phyloP scores from a whole-genome alignment of 2,888 invertebrate species.

The Spicauda simplicius region DNA sequence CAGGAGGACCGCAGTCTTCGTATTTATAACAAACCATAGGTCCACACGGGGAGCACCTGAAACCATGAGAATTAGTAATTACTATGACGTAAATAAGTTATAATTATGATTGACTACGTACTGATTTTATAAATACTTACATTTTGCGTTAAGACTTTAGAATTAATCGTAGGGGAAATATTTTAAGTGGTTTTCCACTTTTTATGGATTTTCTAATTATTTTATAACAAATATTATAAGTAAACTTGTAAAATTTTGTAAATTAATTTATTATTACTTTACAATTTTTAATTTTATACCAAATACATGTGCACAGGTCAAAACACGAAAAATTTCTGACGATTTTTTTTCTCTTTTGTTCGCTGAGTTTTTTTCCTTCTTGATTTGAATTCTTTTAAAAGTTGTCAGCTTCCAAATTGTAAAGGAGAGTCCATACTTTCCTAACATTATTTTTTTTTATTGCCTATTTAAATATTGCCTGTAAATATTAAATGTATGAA shows the following conservation, averaged over 20 bases:
- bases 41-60: slow-evolving; percentile 79
- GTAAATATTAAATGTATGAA: too few relatives aligned
- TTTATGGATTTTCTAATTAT: slow-evolving; percentile 46
- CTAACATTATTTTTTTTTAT: background rate
- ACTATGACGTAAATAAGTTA: too few relatives aligned
- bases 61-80: slow-evolving; percentile 33
- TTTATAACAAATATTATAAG: slow-evolving; percentile 36
- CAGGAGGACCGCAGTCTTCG: slow-evolving; percentile 80
- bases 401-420: slow-evolving; percentile 37
- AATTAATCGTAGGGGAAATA: slow-evolving; percentile 40
- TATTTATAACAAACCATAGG: slow-evolving; percentile 82
- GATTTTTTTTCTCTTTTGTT: slow-evolving; percentile 30
- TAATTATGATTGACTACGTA: too few relatives aligned
- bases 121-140: slow-evolving; percentile 36
- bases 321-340: slow-evolving; percentile 57
- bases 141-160: slow-evolving; percentile 36
- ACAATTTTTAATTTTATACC: slow-evolving; percentile 49
- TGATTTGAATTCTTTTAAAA: slow-evolving; percentile 44
- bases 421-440: slow-evolving; percentile 15
- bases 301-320: slow-evolving; percentile 58
- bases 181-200: slow-evolving; percentile 42
- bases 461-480: too few relatives aligned
- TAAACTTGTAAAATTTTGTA: slow-evolving; percentile 44
- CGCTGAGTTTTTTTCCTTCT: slow-evolving; percentile 50
- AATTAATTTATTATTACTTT: slow-evolving; percentile 49